Conservation (phyloP, 2,113 vertebrate species). For the Callipepla squamata region DNA sequence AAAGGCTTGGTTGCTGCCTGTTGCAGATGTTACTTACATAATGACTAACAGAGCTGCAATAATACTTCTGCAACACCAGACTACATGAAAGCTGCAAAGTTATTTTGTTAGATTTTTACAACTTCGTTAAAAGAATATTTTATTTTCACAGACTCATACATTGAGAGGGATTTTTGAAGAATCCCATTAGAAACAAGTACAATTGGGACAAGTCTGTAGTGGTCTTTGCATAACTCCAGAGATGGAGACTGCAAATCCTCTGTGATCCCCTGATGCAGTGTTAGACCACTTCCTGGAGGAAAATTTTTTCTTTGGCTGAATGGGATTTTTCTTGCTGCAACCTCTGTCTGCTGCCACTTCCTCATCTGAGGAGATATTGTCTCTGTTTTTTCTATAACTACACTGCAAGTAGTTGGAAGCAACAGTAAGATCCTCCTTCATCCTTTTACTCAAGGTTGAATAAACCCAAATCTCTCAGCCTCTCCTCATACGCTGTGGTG, state of each 20-base stretch:
- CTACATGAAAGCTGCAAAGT: neutral
- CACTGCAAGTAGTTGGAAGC: neutral
- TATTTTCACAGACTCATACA: neutral
- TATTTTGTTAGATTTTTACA: neutral
- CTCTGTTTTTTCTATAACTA: neutral
- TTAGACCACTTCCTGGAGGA: neutral
- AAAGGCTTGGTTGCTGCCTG: neutral
- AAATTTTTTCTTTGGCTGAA: neutral
- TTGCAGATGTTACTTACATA: neutral
- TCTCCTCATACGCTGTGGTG: rapidly evolving
- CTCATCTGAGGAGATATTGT: neutral
- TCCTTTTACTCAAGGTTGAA: neutral
- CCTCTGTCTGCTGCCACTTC: neutral
- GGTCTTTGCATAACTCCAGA: neutral
- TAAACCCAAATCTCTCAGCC: neutral
- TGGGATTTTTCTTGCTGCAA: neutral
- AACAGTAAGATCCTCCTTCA: neutral
- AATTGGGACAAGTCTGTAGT: neutral
- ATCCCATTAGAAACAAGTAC: neutral
- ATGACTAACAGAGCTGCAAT: neutral
- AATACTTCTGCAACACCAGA: neutral
- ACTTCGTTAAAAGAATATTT: neutral
- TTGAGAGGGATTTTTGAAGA: neutral
- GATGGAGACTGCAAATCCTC: neutral
- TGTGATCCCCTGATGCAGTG: neutral